Evolutionary conservation across 2,797 vertebrate genomes (phyloP).

Genomic region (Discoglossus pictus): DNA sequence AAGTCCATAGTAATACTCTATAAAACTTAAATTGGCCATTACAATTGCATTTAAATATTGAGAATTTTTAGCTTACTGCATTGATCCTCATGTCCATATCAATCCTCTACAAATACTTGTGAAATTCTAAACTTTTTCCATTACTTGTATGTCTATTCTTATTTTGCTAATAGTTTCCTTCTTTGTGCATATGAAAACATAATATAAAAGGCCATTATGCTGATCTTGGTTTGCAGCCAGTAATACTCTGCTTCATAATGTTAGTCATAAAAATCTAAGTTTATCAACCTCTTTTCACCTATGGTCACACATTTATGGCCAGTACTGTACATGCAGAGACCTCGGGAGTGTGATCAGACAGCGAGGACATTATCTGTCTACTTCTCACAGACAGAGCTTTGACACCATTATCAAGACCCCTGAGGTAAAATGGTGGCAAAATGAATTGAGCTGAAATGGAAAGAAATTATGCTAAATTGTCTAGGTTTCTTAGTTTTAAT

Average conservation of each 20-base stretch:
- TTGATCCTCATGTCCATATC: too few relatives aligned
- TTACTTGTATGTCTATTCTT: too few relatives aligned
- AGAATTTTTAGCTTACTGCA: too few relatives aligned
- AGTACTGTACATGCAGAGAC: not conserved
- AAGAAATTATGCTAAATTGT: conserved; percentile 9
- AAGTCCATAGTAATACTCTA: too few relatives aligned
- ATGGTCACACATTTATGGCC: too few relatives aligned
- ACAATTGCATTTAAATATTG: too few relatives aligned
- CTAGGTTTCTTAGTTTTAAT: not conserved
- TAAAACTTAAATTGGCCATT: too few relatives aligned
- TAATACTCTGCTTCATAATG: not conserved
- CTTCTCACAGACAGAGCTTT: not conserved
- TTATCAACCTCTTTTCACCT: too few relatives aligned
- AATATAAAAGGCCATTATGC: not conserved
- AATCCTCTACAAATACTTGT: too few relatives aligned
- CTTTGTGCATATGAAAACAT: too few relatives aligned
- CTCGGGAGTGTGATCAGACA: conserved; percentile 4
- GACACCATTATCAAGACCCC: conserved; percentile 1
- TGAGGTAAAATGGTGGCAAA: not conserved
- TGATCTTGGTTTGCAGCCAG: not conserved
- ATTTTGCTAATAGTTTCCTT: too few relatives aligned
- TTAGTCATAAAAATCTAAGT: not conserved
- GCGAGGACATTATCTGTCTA: not conserved
- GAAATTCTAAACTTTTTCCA: too few relatives aligned
- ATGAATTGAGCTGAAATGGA: conserved; percentile 18